These are phyloP conservation scores for Bellardia pandia DNA, from an alignment of 2,888 invertebrate genomes.

Conservation along the genomic window DNA sequence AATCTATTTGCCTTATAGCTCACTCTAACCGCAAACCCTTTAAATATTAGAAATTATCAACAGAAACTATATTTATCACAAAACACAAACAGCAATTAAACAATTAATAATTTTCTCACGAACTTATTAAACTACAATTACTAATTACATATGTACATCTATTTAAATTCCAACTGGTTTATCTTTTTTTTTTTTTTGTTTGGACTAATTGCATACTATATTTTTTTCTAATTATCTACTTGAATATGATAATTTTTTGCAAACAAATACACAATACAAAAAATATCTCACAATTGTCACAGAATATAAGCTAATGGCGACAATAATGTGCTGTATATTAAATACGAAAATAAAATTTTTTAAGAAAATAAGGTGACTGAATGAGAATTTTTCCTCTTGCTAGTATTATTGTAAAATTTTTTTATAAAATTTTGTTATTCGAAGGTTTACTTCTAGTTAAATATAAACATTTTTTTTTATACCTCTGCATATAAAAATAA, in stretches of 20 bases:
- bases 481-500: too few relatives aligned
- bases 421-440: too few relatives aligned
- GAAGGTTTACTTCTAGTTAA: too few relatives aligned
- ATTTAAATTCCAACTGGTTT: conserved; percentile 19
- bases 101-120: conserved; percentile 40
- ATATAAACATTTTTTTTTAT: too few relatives aligned
- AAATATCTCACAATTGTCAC: neutral
- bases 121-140: conserved; percentile 20
- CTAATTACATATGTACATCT: neutral
- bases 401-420: too few relatives aligned
- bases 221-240: neutral
- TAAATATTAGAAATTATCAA: neutral
- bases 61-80: neutral
- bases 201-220: neutral
- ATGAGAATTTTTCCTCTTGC: too few relatives aligned
- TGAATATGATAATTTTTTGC: conserved; percentile 34
- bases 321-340: neutral
- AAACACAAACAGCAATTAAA: neutral
- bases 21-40: neutral
- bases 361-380: too few relatives aligned
- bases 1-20: neutral
- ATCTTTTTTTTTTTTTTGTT: neutral
- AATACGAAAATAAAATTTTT: too few relatives aligned
- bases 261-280: neutral
- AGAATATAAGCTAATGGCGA: neutral